phyloP scores from a whole-genome alignment of 23 tunicate genomes.

The Oikopleura dioica region DNA sequence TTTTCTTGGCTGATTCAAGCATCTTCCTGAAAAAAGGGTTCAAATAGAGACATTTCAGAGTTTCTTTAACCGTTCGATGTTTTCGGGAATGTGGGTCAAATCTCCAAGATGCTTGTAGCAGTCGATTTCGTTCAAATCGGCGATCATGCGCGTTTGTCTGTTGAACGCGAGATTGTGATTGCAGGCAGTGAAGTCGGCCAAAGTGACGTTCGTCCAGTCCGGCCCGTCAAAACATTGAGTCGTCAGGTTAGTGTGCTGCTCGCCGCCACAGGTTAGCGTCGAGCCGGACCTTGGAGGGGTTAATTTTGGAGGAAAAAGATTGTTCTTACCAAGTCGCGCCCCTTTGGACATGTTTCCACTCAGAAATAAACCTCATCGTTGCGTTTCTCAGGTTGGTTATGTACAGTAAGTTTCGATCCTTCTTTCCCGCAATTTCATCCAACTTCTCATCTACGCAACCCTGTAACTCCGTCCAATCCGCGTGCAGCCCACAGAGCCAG shows the following conservation, averaged over 20 bases:
- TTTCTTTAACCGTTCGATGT: background rate
- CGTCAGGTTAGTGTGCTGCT: background rate
- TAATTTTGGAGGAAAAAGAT: background rate
- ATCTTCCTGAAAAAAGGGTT: background rate
- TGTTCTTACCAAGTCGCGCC: constrained; percentile 56
- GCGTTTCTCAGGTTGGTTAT: constrained; percentile 46
- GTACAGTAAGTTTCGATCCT: constrained; percentile 11
- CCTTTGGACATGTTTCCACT: constrained; percentile 41
- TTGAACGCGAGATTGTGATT: constrained; percentile 28
- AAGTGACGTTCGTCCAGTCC: constrained; percentile 36
- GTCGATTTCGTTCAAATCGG: constrained; percentile 24
- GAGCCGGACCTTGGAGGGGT: background rate
- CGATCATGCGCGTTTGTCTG: constrained; percentile 64
- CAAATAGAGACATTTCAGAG: background rate
- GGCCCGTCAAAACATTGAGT: constrained; percentile 15
- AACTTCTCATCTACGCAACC: constrained; percentile 25
- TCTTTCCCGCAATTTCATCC: background rate
- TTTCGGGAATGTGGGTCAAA: background rate
- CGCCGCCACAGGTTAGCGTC: background rate
- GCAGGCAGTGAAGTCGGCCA: constrained; percentile 41
- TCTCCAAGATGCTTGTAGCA: constrained; percentile 16
- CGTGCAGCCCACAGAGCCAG: constrained; percentile 76
- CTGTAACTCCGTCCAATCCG: constrained; percentile 54
- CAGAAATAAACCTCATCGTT: constrained; percentile 35
- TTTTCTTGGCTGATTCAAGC: constrained; percentile 7